These are phyloP conservation scores for Acrossocheilus fasciatus DNA, from an alignment of 2,797 vertebrate genomes.

Conservation along the genomic window DNA sequence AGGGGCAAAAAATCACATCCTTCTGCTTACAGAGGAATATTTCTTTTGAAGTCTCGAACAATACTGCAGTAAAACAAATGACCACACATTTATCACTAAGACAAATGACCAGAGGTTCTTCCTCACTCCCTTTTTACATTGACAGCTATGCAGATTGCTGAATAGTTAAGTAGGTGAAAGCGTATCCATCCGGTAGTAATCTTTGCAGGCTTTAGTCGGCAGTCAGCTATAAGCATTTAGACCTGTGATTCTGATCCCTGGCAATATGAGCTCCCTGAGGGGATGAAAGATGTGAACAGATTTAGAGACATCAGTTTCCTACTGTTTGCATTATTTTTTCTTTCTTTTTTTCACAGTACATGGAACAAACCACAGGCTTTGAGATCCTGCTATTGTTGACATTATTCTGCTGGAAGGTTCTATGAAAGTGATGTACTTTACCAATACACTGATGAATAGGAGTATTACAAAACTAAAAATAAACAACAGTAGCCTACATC, in stretches of 20 bases:
- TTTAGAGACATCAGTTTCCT: slow-evolving; percentile 1
- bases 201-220: not conserved
- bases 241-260: slow-evolving; percentile 20
- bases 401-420: not conserved
- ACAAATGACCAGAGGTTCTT: not conserved
- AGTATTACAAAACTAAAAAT: not conserved
- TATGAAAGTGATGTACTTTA: slow-evolving; percentile 2
- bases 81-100: not conserved
- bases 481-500: not conserved
- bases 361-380: not conserved
- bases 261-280: not conserved
- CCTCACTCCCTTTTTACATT: not conserved
- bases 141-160: not conserved
- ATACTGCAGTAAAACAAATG: not conserved
- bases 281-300: slow-evolving; percentile 14
- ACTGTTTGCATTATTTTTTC: not conserved
- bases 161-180: slow-evolving; percentile 6
- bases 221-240: slow-evolving; percentile 27
- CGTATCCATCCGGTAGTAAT: slow-evolving; percentile 17
- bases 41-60: not conserved
- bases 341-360: not conserved
- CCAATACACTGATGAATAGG: not conserved
- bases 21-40: not conserved
- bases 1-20: not conserved
- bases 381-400: slow-evolving; percentile 10